Base-by-base conservation (phyloP, 2,113 vertebrate genomes). In the Dasyurus viverrinus region DNA sequence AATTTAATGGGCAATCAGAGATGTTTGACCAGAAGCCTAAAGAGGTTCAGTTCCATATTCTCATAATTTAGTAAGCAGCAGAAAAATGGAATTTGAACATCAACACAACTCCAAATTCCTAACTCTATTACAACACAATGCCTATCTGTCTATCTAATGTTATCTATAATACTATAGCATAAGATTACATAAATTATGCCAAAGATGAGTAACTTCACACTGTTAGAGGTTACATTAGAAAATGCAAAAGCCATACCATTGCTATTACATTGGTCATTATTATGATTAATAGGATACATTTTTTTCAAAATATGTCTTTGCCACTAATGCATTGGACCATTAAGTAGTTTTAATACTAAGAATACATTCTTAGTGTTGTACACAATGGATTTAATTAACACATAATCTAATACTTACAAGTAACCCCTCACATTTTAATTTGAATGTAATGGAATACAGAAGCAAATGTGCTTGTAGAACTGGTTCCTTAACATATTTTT, bases 381-480 rank as follows among this genome's bases (percentile, higher is more conserved):
- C 50, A 50, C 48, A 95, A 95, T 97, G 68, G 91, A 55, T 96
- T 96, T 97, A 95, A 94, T 46, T 97, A 95, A 47, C 96, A 52
- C 53, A 57, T 48, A 96, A 95, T 90, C 54, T 91, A 93, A 94
- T 46, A 54, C 90, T 76, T 96, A 53, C 42, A 94, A 95, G 2
- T 90, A 57, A 76, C 0, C 36, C 46, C 19, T 92, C 53, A 93
- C 52, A 93, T 53, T 60, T 93, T 96, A 94, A 95, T 93, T 94
- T 94, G 57, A 89, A 91, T 76, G 95, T 68, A 96, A 93, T 27
- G 89, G 24, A 95, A 95, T 16, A 54, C 52, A 42, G 94, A 95
- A 89, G 93, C 53, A 93, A 91, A 53, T 89, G 2, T 90, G 24
- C 94, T 97, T 96, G 57, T 50, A 93, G 23, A n/a, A 50, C 90